Conservation (phyloP, 2,888 invertebrate genomes). For the Sinhomidia bicolor region DNA sequence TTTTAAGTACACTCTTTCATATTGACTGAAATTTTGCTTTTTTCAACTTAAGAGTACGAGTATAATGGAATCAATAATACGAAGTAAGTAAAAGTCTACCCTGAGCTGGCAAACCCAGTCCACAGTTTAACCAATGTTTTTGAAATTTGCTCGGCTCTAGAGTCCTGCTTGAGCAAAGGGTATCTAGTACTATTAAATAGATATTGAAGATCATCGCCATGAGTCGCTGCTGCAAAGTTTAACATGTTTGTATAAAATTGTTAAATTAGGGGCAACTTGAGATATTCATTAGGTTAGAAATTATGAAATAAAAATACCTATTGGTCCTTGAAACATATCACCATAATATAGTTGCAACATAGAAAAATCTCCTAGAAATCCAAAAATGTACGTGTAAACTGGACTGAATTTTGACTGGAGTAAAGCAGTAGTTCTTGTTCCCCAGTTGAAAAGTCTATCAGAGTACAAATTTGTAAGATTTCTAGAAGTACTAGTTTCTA, state of each 20-base stretch:
- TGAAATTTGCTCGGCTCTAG: conserved; percentile 82
- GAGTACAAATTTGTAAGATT: conserved; percentile 81
- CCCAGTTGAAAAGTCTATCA: conserved; percentile 83
- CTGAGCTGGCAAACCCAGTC: conserved; percentile 83
- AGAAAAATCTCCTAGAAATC: conserved; percentile 82
- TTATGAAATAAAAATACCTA: too few relatives aligned
- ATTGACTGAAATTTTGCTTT: too few relatives aligned
- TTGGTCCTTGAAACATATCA: conserved; percentile 70
- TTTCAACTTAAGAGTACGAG: too few relatives aligned
- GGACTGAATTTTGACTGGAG: conserved; percentile 81
- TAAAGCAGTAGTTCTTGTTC: conserved; percentile 82
- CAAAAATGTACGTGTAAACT: conserved; percentile 83
- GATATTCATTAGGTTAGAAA: too few relatives aligned
- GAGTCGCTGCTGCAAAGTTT: conserved; percentile 82
- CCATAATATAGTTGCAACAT: conserved; percentile 83
- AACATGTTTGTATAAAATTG: background rate
- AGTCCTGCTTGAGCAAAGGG: conserved; percentile 81
- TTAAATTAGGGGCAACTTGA: background rate
- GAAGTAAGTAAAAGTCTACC: conserved; percentile 81
- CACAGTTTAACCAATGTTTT: conserved; percentile 82
- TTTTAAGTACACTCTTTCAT: background rate
- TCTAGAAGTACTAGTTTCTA: conserved; percentile 48
- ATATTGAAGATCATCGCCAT: conserved; percentile 84
- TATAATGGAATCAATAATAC: too few relatives aligned
- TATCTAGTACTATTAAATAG: conserved; percentile 83